Evolutionary conservation across 2,888 invertebrate species (phyloP), one percentile per base, ranked within the genome.

Genomic region (Drosophila nigricruria): DNA sequence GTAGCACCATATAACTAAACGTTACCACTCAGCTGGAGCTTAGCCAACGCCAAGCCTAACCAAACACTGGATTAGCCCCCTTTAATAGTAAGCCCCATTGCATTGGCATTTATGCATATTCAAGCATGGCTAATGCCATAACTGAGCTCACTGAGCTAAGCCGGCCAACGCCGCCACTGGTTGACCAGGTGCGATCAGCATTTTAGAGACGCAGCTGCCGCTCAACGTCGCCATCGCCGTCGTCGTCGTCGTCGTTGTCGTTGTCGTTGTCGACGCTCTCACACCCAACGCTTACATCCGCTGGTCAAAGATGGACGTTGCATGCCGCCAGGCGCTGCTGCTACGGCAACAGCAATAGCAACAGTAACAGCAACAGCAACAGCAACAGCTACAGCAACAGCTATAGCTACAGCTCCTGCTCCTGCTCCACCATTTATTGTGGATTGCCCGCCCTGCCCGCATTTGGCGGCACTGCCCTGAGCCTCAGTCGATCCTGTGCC

Each of bases 241-340:
- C 49, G 36, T 10, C 10, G 14, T 36, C 14, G 57, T 25, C n/a
- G 38, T 42, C 20, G 42, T n/a, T 5, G 69, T n/a, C n/a, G 56
- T 34, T 20, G 61, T 57, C 32, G 63, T 63, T 64, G 69, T 63
- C 61, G 79, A 69, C 69, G 72, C 69, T 72, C 68, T 74, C 68
- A 75, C 79, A 78, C 72, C 66, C 79, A 69, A 59, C 50, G 63
- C 61, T 47, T 57, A 69, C 79, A 74, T 70, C 74, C 76, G 70
- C 60, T 82, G 59, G 56, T 23, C 58, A 64, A 77, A 71, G 72
- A 74, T 69, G 71, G 54, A 73, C 73, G 81, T 74, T 73, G 70
- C 70, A 73, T 78, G 86, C 78, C 81, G 82, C 73, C 79, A 81
- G 81, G 74, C 89, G 78, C 76, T 75, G 82, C 78, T 77, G 70